Base-by-base conservation (phyloP, 2,113 vertebrate species). In the Eleginops maclovinus region DNA sequence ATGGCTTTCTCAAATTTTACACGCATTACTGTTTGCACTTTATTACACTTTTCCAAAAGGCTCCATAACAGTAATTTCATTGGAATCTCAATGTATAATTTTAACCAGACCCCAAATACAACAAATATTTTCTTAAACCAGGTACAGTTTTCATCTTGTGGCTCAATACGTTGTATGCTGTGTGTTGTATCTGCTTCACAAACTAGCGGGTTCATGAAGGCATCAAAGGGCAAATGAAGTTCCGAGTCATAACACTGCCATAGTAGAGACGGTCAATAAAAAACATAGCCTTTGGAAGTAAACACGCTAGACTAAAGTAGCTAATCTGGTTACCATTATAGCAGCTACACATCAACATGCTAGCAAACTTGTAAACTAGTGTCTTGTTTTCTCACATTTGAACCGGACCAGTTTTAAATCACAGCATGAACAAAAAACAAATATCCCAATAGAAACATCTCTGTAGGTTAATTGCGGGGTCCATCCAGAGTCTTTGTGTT, bases 401-500 rank as follows among this genome's bases (percentile, higher is more conserved):
- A 49, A 26, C 1, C 44, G 43, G 44, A 67, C 53, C 13, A 4
- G 36, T 28, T 51, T 19, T 68, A 55, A 50, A 75, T 75, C 31
- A 50, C 15, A 41, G 6, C 12, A 17, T 36, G 3, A 68, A 44
- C 13, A 79, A n/a, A 12, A 24, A 73, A 49, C 16, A 46, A 43
- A 14, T 2, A 61, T 60, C 54, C 36, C 15, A 59, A 21, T 44
- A 51, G 4, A 19, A 66, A 60, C 24, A 67, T 75, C 16, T 4
- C 15, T 59, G 21, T 7, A 53, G n/a, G 22, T 59, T 72, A 72
- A 79, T 85, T 70, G 44, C 36, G 66, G 7, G n/a, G 46, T 41
- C 55, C 12, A 54, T 43, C 44, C 36, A 13, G 19, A 67, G 72
- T 72, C 56, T 47, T 59, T 67, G 74, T 77, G 51, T 83, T 82